phyloP scores from a whole-genome alignment of 2,888 invertebrate species.

The Lithosia quadra region DNA sequence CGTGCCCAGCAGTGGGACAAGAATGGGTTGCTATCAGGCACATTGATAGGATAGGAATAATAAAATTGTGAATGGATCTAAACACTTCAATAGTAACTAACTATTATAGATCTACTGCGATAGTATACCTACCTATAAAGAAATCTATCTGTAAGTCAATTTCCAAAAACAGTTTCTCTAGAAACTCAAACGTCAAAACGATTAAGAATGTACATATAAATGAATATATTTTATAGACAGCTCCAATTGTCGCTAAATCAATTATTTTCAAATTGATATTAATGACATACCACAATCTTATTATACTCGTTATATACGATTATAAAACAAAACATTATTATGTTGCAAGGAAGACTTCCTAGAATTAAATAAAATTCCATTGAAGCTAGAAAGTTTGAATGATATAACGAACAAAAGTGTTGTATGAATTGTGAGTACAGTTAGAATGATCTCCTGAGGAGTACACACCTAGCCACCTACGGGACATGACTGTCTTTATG shows the following conservation, averaged over 20 bases:
- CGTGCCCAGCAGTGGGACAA: too few species aligned
- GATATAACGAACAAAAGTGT: constrained; percentile 26
- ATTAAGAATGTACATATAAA: constrained; percentile 1
- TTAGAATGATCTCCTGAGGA: constrained; percentile 39
- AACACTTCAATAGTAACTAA: neutral
- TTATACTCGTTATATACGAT: too few species aligned
- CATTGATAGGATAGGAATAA: too few species aligned
- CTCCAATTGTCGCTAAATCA: neutral
- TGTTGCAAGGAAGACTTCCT: neutral
- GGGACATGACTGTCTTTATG: constrained; percentile 61
- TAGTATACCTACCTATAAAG: neutral
- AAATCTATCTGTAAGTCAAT: neutral
- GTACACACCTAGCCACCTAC: constrained; percentile 64
- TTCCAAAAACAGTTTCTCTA: neutral
- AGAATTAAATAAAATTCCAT: neutral
- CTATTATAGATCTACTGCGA: neutral
- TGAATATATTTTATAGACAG: neutral
- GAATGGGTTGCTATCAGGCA: too few species aligned
- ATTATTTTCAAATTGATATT: neutral
- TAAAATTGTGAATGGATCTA: neutral
- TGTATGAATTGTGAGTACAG: constrained; percentile 29
- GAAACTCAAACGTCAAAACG: neutral
- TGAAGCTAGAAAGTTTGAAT: neutral
- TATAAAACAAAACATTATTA: too few species aligned
- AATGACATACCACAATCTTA: neutral